Evolutionary conservation across 2,797 vertebrate genomes (phyloP).

Genomic region (Syngnathus acus): DNA sequence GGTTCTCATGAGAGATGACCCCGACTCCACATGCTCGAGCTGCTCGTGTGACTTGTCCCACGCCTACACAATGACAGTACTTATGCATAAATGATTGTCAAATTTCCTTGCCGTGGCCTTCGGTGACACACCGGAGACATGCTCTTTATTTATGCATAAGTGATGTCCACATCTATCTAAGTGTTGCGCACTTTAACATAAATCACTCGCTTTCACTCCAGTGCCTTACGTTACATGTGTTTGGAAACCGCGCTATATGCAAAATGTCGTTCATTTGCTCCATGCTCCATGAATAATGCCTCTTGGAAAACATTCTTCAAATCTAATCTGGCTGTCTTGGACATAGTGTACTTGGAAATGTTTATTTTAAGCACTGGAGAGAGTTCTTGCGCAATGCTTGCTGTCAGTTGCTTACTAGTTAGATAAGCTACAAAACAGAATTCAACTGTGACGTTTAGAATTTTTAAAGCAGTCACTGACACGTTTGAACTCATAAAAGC

Average conservation of each 20-base stretch:
- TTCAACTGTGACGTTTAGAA: background rate
- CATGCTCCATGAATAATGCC: background rate
- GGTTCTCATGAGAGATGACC: slow-evolving; percentile 9
- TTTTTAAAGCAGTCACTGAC: background rate
- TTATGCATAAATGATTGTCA: slow-evolving; percentile 61
- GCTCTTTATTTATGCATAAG: slow-evolving; percentile 52
- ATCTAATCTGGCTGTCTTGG: background rate
- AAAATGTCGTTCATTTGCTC: slow-evolving; percentile 7
- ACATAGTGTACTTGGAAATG: background rate
- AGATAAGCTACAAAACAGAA: background rate
- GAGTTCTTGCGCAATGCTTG: background rate
- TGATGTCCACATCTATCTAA: slow-evolving; percentile 49
- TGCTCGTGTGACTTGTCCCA: slow-evolving; percentile 24
- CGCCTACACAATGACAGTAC: slow-evolving; percentile 43
- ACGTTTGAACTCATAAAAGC: background rate
- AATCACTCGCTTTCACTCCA: slow-evolving; percentile 27
- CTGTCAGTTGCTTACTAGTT: background rate
- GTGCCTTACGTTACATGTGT: slow-evolving; percentile 12
- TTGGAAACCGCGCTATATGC: slow-evolving; percentile 7
- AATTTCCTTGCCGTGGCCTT: slow-evolving; percentile 53
- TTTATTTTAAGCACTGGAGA: background rate
- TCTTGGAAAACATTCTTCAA: background rate
- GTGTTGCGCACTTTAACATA: slow-evolving; percentile 21
- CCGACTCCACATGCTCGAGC: slow-evolving; percentile 11
- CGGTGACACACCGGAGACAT: slow-evolving; percentile 42